Base-by-base conservation (phyloP, 2,797 vertebrate genomes). In the Chanos chanos region DNA sequence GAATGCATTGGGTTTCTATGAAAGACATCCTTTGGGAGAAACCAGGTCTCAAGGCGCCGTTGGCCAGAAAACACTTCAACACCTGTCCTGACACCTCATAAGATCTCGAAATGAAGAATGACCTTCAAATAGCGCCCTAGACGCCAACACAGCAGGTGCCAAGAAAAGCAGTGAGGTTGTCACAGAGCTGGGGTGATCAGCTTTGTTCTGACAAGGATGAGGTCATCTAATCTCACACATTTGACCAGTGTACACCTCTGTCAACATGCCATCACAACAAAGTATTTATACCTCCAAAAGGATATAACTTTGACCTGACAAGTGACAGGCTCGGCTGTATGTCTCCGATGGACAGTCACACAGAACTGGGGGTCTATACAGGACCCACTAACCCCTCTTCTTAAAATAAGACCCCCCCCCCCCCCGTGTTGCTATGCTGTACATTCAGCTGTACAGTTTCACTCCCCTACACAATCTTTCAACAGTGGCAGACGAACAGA, bases 221-320 rank as follows among this genome's bases (percentile, higher is more conserved):
- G 54, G 59, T 72, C 64, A 70, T 68, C 39, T 39, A 13, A 64
- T 64, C 51, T 43, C 34, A 48, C 59, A 75, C 58, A 55, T 31
- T 55, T 65, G 30, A 64, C 60, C n/a, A 52, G 60, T 66, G 27
- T 54, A 54, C 31, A 47, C 33, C 43, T 51, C 56, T 75, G 74
- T 77, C 73, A 81, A 50, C 78, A 69, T 41, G n/a, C 36, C 27
- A 37, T 74, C 75, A 74, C 49, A 50, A 61, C 13, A 68, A 28
- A 44, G 63, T 71, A 79, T 81, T 77, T 67, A 71, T 66, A 72
- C 52, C 51, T 43, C 3, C 15, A 34, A 33, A 61, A 66, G 27
- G n/a, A 60, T 45, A 63, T 59, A 58, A 58, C 51, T 31, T 45
- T 16, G 6, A 30, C 40, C 6, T 21, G 19, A 51, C 73, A 45